Evolutionary conservation across 1,140 invertebrate genomes (phyloP), one percentile per base, ranked within the genome.

Genomic region (Acromyrmex echinatior): DNA sequence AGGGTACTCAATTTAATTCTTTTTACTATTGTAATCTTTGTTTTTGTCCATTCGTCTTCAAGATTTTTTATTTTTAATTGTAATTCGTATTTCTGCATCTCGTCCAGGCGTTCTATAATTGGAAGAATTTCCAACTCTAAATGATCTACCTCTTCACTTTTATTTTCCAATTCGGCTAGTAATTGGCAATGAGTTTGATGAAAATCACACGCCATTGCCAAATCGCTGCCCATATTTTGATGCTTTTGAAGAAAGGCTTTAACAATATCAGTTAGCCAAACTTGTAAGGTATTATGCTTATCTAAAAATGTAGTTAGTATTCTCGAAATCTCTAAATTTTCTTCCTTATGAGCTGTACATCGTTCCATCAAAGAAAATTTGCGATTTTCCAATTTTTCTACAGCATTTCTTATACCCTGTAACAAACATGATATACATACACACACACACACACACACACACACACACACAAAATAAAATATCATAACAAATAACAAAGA

Each of bases 351-450:
- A 39, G 97, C 96, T 12, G 97, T 97, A 91, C 97, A 98, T 35
- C 97, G 94, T 71, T 97, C 95, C 79, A 97, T 96, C 51, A 98
- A 94, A 65, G 96, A 95, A 12, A 97, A 96, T 94, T 98, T 97
- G 76, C 97, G 96, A 88, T 97, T 97, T 95, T 98, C 97, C 86
- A 98, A 95, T 93, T 98, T 97, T 87, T 97, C 97, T 7, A 98
- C 96, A 4, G 95, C 96, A 77, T 96, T 94, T 92, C 96, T 97
- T 2, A 98, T 95, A 68, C 97, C 97, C 95, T 96, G 77, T 25
- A 66, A 35, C 31, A 35, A 39, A 66, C 7, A 88, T 58, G 53
- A 53, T 45, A 45, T 7, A 45, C 2, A 31, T 2, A 31, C 0
- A 31, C 2, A 31, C 2, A 31, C 28, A 90, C 39, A 90, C 25